Percentiles rank a stretch among this genome's conserved stretches.
These are phyloP conservation scores for Stenopsyche tienmushanensis DNA, from an alignment of 1,140 invertebrate genomes.

Conservation along the genomic window DNA sequence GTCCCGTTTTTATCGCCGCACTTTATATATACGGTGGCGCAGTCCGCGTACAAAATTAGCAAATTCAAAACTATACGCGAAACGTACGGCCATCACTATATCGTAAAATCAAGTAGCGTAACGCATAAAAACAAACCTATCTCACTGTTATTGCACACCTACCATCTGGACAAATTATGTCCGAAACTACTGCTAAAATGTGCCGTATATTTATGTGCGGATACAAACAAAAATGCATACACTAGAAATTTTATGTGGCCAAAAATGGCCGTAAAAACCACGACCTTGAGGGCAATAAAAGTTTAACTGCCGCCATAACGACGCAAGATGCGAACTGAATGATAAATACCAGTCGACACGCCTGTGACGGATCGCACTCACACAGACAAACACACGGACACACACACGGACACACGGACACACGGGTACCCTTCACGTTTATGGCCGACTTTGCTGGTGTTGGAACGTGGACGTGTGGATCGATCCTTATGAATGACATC, in stretches of 20 bases:
- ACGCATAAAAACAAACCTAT: slow-evolving; percentile 19
- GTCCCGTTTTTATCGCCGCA: too few relatives aligned
- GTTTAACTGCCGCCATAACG: slow-evolving; percentile 54
- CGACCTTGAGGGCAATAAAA: slow-evolving; percentile 59
- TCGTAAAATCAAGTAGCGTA: slow-evolving; percentile 27
- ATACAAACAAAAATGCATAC: slow-evolving; percentile 24
- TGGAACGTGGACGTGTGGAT: too few relatives aligned
- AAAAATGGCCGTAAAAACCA: slow-evolving; percentile 57
- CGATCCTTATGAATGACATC: too few relatives aligned
- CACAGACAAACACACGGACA: neutral
- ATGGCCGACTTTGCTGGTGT: neutral
- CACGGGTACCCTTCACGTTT: neutral
- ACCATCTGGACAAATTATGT: neutral
- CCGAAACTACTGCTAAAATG: neutral
- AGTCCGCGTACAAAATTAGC: too few relatives aligned
- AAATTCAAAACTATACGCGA: too few relatives aligned
- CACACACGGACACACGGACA: neutral
- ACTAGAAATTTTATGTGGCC: slow-evolving; percentile 52
- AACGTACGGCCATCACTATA: slow-evolving; percentile 1
- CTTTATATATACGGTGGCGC: too few relatives aligned
- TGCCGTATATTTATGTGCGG: neutral
- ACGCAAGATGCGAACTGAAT: slow-evolving; percentile 36
- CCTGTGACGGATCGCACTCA: slow-evolving; percentile 3
- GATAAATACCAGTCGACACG: slow-evolving; percentile 24
- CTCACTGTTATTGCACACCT: slow-evolving; percentile 6